Conservation (phyloP, 2,797 vertebrate genomes). For the Eupleurogrammus muticus region DNA sequence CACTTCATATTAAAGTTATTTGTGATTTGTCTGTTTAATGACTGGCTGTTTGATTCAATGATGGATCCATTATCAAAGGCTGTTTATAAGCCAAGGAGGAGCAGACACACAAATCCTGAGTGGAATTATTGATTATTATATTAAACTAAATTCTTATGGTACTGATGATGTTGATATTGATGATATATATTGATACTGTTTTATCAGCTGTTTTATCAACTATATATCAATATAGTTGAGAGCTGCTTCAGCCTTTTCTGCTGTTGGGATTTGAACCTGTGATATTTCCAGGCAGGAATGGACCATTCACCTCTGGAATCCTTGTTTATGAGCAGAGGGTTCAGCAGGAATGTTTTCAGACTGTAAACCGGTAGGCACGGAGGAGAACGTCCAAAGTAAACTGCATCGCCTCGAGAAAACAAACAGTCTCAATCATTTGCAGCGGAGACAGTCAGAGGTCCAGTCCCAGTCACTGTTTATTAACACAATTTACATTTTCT, state of each 20-base stretch:
- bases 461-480: slow-evolving; percentile 46
- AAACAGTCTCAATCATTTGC: slow-evolving; percentile 39
- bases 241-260: background rate
- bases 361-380: slow-evolving; percentile 45
- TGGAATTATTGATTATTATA: no score
- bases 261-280: background rate
- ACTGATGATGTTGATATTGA: no score
- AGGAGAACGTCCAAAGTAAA: slow-evolving; percentile 52
- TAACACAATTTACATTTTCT: slow-evolving; percentile 33
- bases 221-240: no score
- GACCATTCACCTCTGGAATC: slow-evolving; percentile 8
- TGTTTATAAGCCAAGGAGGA: no score
- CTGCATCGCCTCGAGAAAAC: slow-evolving; percentile 44
- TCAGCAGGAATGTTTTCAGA: slow-evolving; percentile 27
- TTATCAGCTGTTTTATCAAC: no score
- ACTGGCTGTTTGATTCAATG: no score
- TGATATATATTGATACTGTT: no score
- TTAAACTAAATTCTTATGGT: no score
- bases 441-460: slow-evolving; percentile 20
- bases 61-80: no score
- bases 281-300: background rate
- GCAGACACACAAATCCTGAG: no score
- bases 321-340: slow-evolving; percentile 13
- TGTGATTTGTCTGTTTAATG: no score
- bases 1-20: no score